Percentiles rank a stretch among this genome's conserved stretches.
These are phyloP conservation scores for Argyresthia albistria DNA, from an alignment of 2,888 invertebrate genomes.

Conservation along the genomic window DNA sequence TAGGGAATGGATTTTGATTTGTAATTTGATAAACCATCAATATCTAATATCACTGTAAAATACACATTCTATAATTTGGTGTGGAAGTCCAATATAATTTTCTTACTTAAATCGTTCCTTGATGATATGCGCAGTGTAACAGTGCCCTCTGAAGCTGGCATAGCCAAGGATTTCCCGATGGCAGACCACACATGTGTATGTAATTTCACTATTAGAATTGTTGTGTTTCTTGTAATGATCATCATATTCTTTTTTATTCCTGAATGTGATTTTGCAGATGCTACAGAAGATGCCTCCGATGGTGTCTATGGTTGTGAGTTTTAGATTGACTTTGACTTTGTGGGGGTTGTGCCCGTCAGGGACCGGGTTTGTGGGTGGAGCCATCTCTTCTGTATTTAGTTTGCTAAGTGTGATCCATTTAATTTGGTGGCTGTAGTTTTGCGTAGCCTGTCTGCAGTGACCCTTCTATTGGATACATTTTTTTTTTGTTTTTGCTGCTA, in stretches of 20 bases:
- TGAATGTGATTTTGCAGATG: constrained; percentile 63
- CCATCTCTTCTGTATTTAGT: constrained; percentile 11
- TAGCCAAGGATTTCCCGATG: constrained; percentile 66
- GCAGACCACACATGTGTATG: constrained; percentile 73
- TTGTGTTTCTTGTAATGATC: constrained; percentile 62
- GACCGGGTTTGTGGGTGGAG: constrained; percentile 6
- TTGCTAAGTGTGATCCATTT: constrained; percentile 54
- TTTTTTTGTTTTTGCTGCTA: constrained; percentile 39
- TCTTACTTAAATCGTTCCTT: constrained; percentile 70
- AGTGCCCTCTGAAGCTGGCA: constrained; percentile 72
- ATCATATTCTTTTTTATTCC: constrained; percentile 67
- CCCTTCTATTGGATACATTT: constrained; percentile 46
- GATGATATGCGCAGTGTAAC: constrained; percentile 67
- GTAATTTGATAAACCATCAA: no score
- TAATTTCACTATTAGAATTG: constrained; percentile 25
- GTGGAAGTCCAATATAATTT: not conserved
- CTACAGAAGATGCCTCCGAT: constrained; percentile 72
- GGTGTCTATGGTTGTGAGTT: constrained; percentile 49
- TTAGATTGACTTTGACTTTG: constrained; percentile 19
- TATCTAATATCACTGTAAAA: no score
- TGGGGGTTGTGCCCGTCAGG: not conserved
- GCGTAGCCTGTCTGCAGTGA: constrained; percentile 37
- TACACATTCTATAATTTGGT: no score
- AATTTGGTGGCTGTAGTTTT: constrained; percentile 23
- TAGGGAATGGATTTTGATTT: no score